Conservation (phyloP, 2,113 vertebrate genomes). For the Neogale vison region DNA sequence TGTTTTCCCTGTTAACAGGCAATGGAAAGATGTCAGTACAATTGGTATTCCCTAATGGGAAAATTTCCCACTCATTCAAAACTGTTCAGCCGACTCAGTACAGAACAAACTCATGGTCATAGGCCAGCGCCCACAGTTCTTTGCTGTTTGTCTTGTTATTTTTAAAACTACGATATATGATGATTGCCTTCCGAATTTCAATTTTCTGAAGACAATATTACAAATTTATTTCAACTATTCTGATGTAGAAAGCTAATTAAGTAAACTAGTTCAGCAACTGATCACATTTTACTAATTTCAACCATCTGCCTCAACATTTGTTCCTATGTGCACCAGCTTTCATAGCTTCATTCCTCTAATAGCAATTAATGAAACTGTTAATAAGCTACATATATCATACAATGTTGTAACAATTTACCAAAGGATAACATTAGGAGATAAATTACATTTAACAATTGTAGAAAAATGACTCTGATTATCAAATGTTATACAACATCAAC, state of each 20-base stretch:
- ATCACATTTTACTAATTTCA: constrained; percentile 91
- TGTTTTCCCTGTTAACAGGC: neutral
- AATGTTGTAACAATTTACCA: constrained; percentile 87
- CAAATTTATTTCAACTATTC: constrained; percentile 82
- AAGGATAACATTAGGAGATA: constrained; percentile 93
- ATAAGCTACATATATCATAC: constrained; percentile 95
- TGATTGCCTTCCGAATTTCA: constrained; percentile 6
- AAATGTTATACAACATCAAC: constrained; percentile 86
- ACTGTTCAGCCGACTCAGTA: neutral
- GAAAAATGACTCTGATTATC: constrained; percentile 92
- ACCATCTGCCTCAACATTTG: constrained; percentile 95
- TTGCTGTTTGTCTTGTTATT: constrained; percentile 28
- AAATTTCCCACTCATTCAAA: constrained; percentile 35
- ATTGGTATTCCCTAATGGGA: neutral
- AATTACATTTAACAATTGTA: constrained; percentile 94
- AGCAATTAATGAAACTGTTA: constrained; percentile 97
- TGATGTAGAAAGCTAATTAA: constrained; percentile 84
- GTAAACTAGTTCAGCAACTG: constrained; percentile 83
- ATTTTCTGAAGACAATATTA: constrained; percentile 55
- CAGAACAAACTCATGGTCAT: constrained; percentile 13
- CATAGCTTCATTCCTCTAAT: constrained; percentile 88
- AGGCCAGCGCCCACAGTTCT: neutral
- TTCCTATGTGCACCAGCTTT: constrained; percentile 87
- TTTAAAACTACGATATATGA: neutral
- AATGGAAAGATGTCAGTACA: constrained; percentile 27